Percentiles rank a stretch among this genome's conserved stretches.
These are phyloP conservation scores for Agriopis aurantiaria DNA, from an alignment of 2,888 invertebrate species.

Conservation along the genomic window DNA sequence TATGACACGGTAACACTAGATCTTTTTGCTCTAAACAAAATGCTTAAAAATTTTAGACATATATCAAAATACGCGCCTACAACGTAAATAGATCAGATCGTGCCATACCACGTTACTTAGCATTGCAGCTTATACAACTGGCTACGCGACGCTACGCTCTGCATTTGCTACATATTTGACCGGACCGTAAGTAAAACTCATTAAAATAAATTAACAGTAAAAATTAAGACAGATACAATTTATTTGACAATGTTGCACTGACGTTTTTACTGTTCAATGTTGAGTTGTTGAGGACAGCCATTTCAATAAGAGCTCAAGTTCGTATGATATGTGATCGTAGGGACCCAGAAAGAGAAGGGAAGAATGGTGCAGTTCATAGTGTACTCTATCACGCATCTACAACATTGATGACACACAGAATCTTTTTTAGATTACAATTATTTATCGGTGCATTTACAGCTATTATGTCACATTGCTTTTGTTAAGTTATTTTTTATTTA, in stretches of 20 bases:
- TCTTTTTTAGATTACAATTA: slow-evolving; percentile 46
- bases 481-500: not conserved
- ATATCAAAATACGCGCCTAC: not conserved
- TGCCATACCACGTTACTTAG: not conserved
- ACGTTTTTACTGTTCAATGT: slow-evolving; percentile 6
- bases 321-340: slow-evolving; percentile 32
- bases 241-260: slow-evolving; percentile 22
- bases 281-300: slow-evolving; percentile 32
- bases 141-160: not conserved
- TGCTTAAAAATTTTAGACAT: not conserved
- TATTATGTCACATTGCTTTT: slow-evolving; percentile 26
- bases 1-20: too few relatives aligned
- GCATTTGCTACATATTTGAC: not conserved
- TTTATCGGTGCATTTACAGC: slow-evolving; percentile 31
- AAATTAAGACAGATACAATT: slow-evolving; percentile 26
- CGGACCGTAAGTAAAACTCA: not conserved
- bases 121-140: not conserved
- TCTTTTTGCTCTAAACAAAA: too few relatives aligned
- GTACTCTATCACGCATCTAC: slow-evolving; percentile 70
- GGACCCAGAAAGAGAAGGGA: slow-evolving; percentile 46
- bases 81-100: not conserved
- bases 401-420: slow-evolving; percentile 72
- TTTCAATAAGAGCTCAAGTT: slow-evolving; percentile 35
- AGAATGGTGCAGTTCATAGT: slow-evolving; percentile 65
- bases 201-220: slow-evolving; percentile 11